Evolutionary conservation across 2,797 vertebrate genomes (phyloP).

Genomic region (Thripadectes ignobilis): DNA sequence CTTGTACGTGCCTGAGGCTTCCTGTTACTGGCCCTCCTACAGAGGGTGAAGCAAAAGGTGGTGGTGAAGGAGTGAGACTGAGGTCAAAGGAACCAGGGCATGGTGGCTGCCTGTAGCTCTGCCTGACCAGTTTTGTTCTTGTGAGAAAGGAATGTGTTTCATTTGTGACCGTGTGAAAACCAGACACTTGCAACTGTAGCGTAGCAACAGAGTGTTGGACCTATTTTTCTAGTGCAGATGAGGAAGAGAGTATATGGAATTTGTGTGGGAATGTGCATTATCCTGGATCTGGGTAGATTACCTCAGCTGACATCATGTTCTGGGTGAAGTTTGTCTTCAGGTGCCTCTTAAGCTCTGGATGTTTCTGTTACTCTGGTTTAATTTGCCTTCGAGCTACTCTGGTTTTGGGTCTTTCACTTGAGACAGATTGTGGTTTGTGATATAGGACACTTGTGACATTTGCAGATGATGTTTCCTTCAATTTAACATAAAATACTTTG

Average conservation of each 20-base stretch:
- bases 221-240: neutral
- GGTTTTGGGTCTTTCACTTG: neutral
- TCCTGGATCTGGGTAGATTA: neutral
- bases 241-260: slow-evolving; percentile 10
- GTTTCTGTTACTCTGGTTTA: neutral
- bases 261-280: neutral
- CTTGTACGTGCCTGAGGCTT: neutral
- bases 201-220: slow-evolving; percentile 63
- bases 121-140: neutral
- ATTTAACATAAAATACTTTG: neutral
- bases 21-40: neutral
- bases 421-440: neutral
- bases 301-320: neutral
- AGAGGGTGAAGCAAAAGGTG: neutral
- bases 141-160: neutral
- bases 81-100: fast-evolving
- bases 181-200: slow-evolving; percentile 48
- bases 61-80: neutral
- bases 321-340: neutral
- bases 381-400: neutral
- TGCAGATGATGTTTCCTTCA: neutral
- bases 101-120: neutral
- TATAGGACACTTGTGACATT: neutral
- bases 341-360: neutral
- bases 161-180: neutral